phyloP scores from a whole-genome alignment of 2,888 invertebrate genomes.

The Mantis religiosa region DNA sequence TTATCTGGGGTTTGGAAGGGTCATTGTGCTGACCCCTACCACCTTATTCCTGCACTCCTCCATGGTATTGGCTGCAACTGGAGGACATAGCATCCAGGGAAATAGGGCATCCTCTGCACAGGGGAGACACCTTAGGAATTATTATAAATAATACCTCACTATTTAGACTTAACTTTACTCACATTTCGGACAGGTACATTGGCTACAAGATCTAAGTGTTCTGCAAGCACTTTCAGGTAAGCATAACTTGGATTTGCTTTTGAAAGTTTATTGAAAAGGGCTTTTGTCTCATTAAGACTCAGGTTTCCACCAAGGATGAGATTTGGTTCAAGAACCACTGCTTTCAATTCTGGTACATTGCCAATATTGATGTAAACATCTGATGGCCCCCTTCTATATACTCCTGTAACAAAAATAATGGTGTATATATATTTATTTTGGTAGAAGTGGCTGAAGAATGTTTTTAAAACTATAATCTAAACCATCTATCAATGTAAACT shows the following conservation, averaged over 20 bases:
- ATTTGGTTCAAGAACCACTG: slow-evolving; percentile 42
- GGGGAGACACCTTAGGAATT: too few species aligned
- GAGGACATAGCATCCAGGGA: too few species aligned
- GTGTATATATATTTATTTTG: neutral
- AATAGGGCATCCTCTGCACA: too few species aligned
- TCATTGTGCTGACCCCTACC: too few species aligned
- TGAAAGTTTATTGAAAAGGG: slow-evolving; percentile 41
- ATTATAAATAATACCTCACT: too few species aligned
- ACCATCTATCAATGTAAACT: too few species aligned
- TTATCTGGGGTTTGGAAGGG: too few species aligned
- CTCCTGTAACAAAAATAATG: slow-evolving; percentile 38
- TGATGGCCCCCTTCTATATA: slow-evolving; percentile 47
- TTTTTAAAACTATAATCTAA: too few species aligned
- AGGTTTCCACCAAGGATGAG: slow-evolving; percentile 57
- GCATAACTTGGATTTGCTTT: slow-evolving; percentile 26
- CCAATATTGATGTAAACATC: slow-evolving; percentile 62
- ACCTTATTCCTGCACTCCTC: too few species aligned
- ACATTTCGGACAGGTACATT: slow-evolving; percentile 45
- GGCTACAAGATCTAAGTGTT: slow-evolving; percentile 43
- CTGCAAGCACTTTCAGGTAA: slow-evolving; percentile 40
- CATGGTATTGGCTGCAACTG: too few species aligned
- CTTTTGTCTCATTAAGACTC: slow-evolving; percentile 53
- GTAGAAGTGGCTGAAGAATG: too few species aligned
- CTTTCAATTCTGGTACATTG: slow-evolving; percentile 54
- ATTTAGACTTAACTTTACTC: slow-evolving; percentile 22